These are phyloP conservation scores for Harpagifer antarcticus DNA, from an alignment of 2,797 vertebrate species.

Conservation along the genomic window DNA sequence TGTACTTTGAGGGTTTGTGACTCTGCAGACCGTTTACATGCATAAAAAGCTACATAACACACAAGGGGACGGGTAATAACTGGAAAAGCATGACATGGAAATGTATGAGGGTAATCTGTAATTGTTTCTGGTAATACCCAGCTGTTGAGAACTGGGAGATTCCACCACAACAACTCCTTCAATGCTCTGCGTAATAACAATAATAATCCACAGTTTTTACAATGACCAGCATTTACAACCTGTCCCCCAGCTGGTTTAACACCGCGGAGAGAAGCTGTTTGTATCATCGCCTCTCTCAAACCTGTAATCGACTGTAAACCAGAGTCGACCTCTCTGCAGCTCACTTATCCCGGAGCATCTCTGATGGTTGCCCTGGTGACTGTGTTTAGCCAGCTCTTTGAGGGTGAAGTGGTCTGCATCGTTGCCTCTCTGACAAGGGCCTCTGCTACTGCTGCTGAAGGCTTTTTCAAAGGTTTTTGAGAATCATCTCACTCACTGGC, in stretches of 20 bases:
- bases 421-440: constrained; percentile 23
- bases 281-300: constrained; percentile 23
- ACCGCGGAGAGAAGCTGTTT: constrained; percentile 16
- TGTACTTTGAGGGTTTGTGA: too few species aligned
- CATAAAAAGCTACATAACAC: too few species aligned
- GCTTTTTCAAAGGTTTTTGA: constrained; percentile 25
- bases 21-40: too few species aligned
- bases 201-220: constrained; percentile 49
- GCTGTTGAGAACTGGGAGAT: constrained; percentile 37
- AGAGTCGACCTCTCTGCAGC: constrained; percentile 3
- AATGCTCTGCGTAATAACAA: constrained; percentile 58
- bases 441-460: constrained; percentile 10
- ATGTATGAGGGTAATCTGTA: neutral
- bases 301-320: constrained; percentile 50
- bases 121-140: constrained; percentile 42
- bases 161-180: constrained; percentile 38
- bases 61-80: too few species aligned
- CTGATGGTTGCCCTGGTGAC: constrained; percentile 51
- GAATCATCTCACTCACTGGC: constrained; percentile 35
- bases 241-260: constrained; percentile 54
- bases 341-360: constrained; percentile 42
- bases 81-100: too few species aligned
- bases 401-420: constrained; percentile 41
- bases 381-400: constrained; percentile 39
- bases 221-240: constrained; percentile 40